A percentile compares a stretch with the other conserved stretches of the same genome.
Evolutionary conservation across 2,113 vertebrate species (phyloP).

Genomic region (Crotalus horridus): DNA sequence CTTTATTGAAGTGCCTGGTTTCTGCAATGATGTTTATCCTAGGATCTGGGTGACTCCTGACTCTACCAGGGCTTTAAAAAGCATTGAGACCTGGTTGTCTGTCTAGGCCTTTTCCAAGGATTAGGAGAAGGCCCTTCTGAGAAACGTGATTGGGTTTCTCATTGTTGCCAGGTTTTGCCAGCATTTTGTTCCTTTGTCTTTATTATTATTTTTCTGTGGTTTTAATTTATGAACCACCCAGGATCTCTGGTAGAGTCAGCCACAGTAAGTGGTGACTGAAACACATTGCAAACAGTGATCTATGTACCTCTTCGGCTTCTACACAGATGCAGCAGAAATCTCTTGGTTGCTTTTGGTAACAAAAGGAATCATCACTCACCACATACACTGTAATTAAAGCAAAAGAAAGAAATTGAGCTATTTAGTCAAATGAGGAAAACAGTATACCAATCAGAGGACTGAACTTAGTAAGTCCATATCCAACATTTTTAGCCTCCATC

Average conservation of each 20-base stretch:
- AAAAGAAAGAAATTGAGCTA: background rate
- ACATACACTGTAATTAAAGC: slow-evolving; percentile 80
- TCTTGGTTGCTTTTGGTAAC: slow-evolving; percentile 86
- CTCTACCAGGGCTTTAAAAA: background rate
- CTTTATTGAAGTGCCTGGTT: background rate
- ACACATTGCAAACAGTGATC: background rate
- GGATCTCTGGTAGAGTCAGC: background rate
- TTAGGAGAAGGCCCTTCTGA: background rate
- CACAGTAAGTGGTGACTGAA: background rate
- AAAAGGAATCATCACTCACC: slow-evolving; percentile 78
- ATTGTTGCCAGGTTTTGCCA: background rate
- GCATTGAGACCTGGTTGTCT: background rate
- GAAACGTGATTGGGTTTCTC: background rate
- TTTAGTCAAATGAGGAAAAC: background rate
- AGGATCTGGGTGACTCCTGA: background rate
- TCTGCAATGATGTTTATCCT: background rate
- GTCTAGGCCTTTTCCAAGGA: background rate
- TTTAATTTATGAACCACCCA: background rate
- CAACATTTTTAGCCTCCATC: too few species aligned
- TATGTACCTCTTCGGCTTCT: slow-evolving; percentile 85
- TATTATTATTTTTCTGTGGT: background rate
- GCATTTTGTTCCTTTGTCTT: background rate
- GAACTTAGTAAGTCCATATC: background rate
- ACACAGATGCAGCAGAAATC: slow-evolving; percentile 97
- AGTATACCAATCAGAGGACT: background rate